Evolutionary conservation across 2,888 invertebrate species (phyloP).

Genomic region (Lepidocyrtinus sp.): DNA sequence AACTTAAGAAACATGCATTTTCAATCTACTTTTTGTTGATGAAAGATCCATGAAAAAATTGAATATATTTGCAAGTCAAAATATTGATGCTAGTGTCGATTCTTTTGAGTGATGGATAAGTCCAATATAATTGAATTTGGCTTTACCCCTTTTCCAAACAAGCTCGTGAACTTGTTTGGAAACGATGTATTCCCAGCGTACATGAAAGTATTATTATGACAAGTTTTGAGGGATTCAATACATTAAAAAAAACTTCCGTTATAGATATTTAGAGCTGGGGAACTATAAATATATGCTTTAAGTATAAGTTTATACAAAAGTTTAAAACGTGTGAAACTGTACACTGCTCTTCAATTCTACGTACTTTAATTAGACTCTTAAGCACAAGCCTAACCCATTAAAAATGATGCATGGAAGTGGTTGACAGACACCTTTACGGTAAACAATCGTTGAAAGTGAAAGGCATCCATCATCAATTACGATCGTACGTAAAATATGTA

Average conservation of each 20-base stretch:
- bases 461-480: conserved; percentile 35
- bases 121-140: conserved; percentile 41
- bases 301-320: no score
- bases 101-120: conserved; percentile 55
- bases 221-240: not conserved
- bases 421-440: conserved; percentile 48
- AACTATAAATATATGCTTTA: no score
- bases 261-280: no score
- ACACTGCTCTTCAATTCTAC: not conserved
- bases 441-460: conserved; percentile 44
- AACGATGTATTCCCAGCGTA: not conserved
- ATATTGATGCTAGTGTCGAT: conserved; percentile 52
- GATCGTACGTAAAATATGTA: no score
- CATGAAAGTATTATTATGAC: not conserved
- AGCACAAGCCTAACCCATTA: conserved; percentile 38
- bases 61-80: conserved; percentile 57
- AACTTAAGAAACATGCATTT: not conserved
- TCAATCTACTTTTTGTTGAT: not conserved
- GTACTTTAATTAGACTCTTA: conserved; percentile 36
- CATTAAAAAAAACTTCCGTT: no score
- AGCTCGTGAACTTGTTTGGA: not conserved
- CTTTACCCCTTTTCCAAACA: not conserved
- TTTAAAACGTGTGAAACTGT: not conserved
- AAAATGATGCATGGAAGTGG: conserved; percentile 51
- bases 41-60: conserved; percentile 17